Evolutionary conservation across 2,888 invertebrate species (phyloP), one percentile per base, ranked within the genome.

Genomic region (Ormyrus pomaceus): DNA sequence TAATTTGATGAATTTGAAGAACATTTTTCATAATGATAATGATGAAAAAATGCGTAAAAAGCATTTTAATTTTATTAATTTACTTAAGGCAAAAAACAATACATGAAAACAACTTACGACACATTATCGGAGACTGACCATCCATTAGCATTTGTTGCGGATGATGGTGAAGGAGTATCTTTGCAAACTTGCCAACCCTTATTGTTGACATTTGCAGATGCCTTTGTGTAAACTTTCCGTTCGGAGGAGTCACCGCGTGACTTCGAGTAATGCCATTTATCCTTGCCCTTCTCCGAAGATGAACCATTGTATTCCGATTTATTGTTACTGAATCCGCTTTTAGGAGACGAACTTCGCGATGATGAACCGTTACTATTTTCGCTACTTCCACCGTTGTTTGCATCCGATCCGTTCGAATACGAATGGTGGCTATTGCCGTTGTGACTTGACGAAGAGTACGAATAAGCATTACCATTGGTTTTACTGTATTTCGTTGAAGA

Each of bases 121-220:
- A 80, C 72, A 69, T 86, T 89, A 69, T 90, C 90, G 46, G 88
- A 87, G 76, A 89, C 88, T 45, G 87, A 88, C 91, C 91, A 91
- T 68, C 89, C 90, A 82, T 89, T 90, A 1, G 88, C 85, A 10
- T 86, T 85, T 6, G 86, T 79, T n/a, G 84, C 84, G 3, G 87
- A 86, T n/a, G 86, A 86, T 5, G 88, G 86, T n/a, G 88, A 86
- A 13, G 86, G 84, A 45, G 84, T 84, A 50, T 89, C 88, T 64
- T 87, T 87, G 7, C 89, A 88, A 56, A 88, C 87, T 66, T 87
- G 86, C 90, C 89, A 90, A 46, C 87, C 87, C 75, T 89, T 90
- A 11, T 86, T 86, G 75, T 86, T 87, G 59, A 86, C 84, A 72
- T 83, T 86, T 5, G 83, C 84, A 1, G 87, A 83, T n/a, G 88